Base-by-base conservation (phyloP, 2,888 invertebrate species). In the Drosophila tripunctata region DNA sequence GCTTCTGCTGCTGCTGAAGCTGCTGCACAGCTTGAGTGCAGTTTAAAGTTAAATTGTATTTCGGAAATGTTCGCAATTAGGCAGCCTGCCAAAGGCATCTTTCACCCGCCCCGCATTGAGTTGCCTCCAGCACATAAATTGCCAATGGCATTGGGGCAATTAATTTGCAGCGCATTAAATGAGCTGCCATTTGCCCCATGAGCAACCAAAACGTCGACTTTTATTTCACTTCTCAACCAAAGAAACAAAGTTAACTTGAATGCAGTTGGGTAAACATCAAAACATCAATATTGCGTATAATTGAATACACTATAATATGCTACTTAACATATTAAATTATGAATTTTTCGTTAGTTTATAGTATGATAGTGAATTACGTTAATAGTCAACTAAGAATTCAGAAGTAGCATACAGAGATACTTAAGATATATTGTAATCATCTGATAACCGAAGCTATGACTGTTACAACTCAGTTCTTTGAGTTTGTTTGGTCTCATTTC, bases 41-140 rank as follows among this genome's bases (percentile, higher is more conserved):
- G 87, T 88, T 88, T 83, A 87, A 87, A 87, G 76, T 87, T 88
- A 87, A 87, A 87, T 87, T 88, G 87, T 81, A 81, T 88, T 87
- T 84, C 52, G 75, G 79, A 88, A 87, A 86, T 83, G 88, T 72
- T 80, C 78, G 87, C 81, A 88, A 88, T 88, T 87, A 87, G 88
- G 87, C 86, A 88, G 78, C 67, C 75, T 81, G 88, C 86, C 87
- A 83, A 77, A 67, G 78, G 83, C 87, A 69, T 45, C 56, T 27
- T 27, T 10, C 10, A 27, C 27, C 10, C 27, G 27, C 10, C 10
- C 10, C 27, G n/a, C n/a, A n/a, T n/a, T n/a, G n/a, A n/a, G n/a
- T n/a, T n/a, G 66, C 67, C 64, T 27, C 17, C 51, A 52, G 68
- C 86, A 60, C 66, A 82, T 55, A 56, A 82, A 81, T 79, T 82